Base-by-base conservation (phyloP, 2,113 vertebrate genomes). In the Motacilla alba region DNA sequence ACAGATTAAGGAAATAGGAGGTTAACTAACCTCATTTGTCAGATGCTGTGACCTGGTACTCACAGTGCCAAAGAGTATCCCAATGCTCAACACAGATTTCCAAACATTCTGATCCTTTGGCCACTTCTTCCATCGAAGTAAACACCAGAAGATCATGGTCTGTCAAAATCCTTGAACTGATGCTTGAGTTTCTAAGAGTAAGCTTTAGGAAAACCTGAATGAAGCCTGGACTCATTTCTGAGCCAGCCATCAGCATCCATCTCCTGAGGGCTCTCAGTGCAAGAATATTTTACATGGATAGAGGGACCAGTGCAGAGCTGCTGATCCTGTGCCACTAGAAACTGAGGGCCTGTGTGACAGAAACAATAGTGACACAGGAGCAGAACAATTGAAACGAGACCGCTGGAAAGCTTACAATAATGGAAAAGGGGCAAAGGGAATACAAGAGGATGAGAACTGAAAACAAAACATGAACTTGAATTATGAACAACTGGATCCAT, bases 121-220 rank as follows among this genome's bases (percentile, higher is more conserved):
- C 9, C 8, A 11, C 20, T 66, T 21, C 12, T 1, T 17, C 22
- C 16, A 63, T 59, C 11, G 13, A 26, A 58, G 22, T 67, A 70
- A 78, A 10, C 15, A 63, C 55, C 13, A 63, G 43, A 69, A 60
- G n/a, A 35, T 13, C 8, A 14, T 0, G 0, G 24, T 78, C 68
- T 81, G 30, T 67, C 18, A 62, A 56, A 93, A 67, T 11, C 3
- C 7, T 70, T 70, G 56, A 6, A 15, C 19, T n/a, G 10, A 30
- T 44, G 18, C 15, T 67, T 74, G 11, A 13, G 20, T 58, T 89
- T 46, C 18, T 49, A 62, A 46, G 28, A 58, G 6, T 11, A 67
- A 47, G 4, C 6, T 90, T 72, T 58, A 90, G n/a, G 35, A 59
- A 74, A 59, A 53, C 4, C 9, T 58, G 23, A 72, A 49, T 39